Conservation (phyloP, 92 coral and sea anemone genomes). For the Epizoanthus fatuus region DNA sequence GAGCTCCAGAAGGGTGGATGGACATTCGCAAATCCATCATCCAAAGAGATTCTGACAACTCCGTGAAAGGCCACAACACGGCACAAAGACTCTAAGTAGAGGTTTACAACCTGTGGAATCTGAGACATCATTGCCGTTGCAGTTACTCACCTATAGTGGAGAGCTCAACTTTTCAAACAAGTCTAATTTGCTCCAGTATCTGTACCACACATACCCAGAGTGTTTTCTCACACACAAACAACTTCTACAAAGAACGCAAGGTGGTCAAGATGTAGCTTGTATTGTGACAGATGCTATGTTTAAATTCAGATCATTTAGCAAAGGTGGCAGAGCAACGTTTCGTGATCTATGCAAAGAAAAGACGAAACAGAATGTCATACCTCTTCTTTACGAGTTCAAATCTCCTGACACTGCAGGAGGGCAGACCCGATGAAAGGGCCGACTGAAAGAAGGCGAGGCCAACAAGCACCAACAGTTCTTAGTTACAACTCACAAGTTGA, state of each 20-base stretch:
- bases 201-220: too few relatives aligned
- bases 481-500: conserved; percentile 32
- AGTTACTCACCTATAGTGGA: conserved; percentile 21
- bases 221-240: too few relatives aligned
- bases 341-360: conserved; percentile 37
- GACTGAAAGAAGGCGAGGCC: conserved; percentile 24
- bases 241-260: not conserved
- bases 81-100: conserved; percentile 30
- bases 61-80: conserved; percentile 1
- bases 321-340: conserved; percentile 33
- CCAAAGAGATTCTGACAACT: conserved; percentile 29
- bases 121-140: conserved; percentile 25
- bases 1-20: conserved; percentile 41
- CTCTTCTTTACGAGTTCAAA: conserved; percentile 6
- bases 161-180: conserved; percentile 27
- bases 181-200: not conserved
- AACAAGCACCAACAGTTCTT: conserved; percentile 38
- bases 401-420: not conserved
- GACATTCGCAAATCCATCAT: conserved; percentile 44
- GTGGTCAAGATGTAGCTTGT: conserved; percentile 26
- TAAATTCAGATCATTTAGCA: conserved; percentile 36
- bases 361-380: too few relatives aligned
- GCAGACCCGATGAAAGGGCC: conserved; percentile 38
- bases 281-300: conserved; percentile 20
- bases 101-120: conserved; percentile 1